Evolutionary conservation across 2,797 vertebrate genomes (phyloP), one percentile per base, ranked within the genome.

Genomic region (Neosilurus mollespiculum): DNA sequence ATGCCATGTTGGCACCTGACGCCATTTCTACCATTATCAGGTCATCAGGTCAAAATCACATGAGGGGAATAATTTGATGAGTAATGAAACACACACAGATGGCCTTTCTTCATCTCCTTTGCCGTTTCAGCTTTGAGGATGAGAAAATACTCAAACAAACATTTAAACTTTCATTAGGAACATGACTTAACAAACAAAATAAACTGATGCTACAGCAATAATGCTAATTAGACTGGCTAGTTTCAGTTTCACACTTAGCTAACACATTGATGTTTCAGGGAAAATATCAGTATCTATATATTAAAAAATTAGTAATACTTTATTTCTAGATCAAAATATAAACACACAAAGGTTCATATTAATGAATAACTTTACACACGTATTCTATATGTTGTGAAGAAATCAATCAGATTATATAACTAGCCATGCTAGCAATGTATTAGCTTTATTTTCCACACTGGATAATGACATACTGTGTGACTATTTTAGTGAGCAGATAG

Each of bases 1-100:
- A 65, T 65, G 70, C 81, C 70, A 75, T 64, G 70, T 65, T 82
- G 81, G 81, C 59, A 56, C 49, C 22, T 30, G 71, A 34, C 4
- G 22, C 22, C 37, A 24, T 78, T n/a, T 64, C 24, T 16, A 6
- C 22, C 59, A 51, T 3, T 15, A 62, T 49, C 58, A 62, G 58
- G 1, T 62, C 37, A 78, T 64, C 7, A 49, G 58, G 75, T 78
- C 58, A 61, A 59, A 77, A 61, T 61, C 5, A 20, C 73, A 49
- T 75, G 53, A 75, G 24, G 54, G 30, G 20, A 75, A 30, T 75
- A 9, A 73, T n/a, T 43, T 59, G 20, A 61, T 22, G 30, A 9
- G 30, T 62, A 78, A 62, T 15, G 24, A 16, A 20, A 16, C 37
- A 62, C 34, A 77, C 12, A 15, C 20, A 4, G 22, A 51, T 2